Percentiles rank a stretch among this genome's conserved stretches.
phyloP scores from a whole-genome alignment of 2,113 vertebrate genomes.

The Capreolus pygargus region DNA sequence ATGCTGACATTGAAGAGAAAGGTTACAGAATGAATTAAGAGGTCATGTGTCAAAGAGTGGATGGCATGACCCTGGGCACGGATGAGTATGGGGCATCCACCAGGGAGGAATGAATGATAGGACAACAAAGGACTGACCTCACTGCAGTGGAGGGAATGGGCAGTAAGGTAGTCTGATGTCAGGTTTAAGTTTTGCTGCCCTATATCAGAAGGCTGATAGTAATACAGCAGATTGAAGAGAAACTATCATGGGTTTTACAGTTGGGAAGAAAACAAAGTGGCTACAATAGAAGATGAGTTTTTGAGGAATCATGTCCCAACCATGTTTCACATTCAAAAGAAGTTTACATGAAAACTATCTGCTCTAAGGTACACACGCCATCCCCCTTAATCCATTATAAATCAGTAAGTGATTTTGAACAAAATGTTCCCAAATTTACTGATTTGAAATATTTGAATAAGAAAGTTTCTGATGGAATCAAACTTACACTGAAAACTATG shows the following conservation, averaged over 20 bases:
- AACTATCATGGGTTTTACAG: not conserved
- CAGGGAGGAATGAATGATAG: not conserved
- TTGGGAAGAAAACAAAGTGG: not conserved
- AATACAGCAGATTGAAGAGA: not conserved
- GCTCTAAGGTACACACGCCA: not conserved
- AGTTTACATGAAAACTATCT: not conserved
- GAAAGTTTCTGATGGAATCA: not conserved
- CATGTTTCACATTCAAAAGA: not conserved
- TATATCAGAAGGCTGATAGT: not conserved
- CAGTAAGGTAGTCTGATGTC: not conserved
- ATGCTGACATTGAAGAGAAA: not conserved
- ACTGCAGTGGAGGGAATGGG: not conserved
- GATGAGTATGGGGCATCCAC: not conserved
- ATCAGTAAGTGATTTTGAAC: not conserved
- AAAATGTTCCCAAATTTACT: not conserved
- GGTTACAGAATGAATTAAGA: not conserved
- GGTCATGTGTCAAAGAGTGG: not conserved
- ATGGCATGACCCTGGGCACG: too few species aligned
- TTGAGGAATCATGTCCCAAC: not conserved
- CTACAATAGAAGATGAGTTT: not conserved
- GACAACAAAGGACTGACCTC: not conserved
- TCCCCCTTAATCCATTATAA: not conserved
- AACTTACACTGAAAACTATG: not conserved
- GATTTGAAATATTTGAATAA: not conserved
- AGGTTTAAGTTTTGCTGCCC: not conserved